Base-by-base conservation (phyloP, 1,140 invertebrate species). In the Polypedilum pembai region DNA sequence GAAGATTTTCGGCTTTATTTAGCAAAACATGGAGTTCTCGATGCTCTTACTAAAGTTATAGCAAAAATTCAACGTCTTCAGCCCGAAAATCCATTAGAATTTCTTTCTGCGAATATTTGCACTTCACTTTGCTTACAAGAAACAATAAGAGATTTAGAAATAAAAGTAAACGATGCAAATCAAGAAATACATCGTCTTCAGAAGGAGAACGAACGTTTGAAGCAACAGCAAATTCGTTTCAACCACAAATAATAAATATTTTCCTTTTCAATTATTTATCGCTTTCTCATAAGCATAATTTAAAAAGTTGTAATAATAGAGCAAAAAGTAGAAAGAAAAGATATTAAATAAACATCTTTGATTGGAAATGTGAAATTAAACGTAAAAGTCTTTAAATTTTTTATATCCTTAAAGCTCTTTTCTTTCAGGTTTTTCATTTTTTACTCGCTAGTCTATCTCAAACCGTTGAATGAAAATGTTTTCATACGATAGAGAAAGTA, bases 401-500 rank as follows among this genome's bases (percentile, higher is more conserved):
- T 56, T 15, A 56, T 56, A 15, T n/a, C 12, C 45, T 56, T 56
- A 15, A 12, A 12, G n/a, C 15, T 56, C 4, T 56, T 15, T n/a
- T 12, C 45, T 56, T 56, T n/a, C 12, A 56, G n/a, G 8, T 4
- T n/a, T n/a, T n/a, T 15, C 12, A 12, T 15, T 56, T 45, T 56
- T 56, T 15, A 15, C 12, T n/a, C 45, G 12, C 15, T 45, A n/a
- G 7, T 56, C 10, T 56, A 8, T 45, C 1, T 45, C 41, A 45
- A 45, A 45, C 45, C 1, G 45, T 56, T 56, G n/a, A 8, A 56
- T 56, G 12, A 56, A 56, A 56, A n/a, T 33, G 45, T 65, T 65
- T 8, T 65, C 20, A 21, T 81, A 79, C 77, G 80, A 81, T 79
- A 81, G 80, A 77, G 80, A 81, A 73, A 81, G 79, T 24, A 80